A percentile compares a stretch with the other conserved stretches of the same genome.
These are phyloP conservation scores for Centropristis striata DNA, from an alignment of 2,113 vertebrate genomes.

Conservation along the genomic window DNA sequence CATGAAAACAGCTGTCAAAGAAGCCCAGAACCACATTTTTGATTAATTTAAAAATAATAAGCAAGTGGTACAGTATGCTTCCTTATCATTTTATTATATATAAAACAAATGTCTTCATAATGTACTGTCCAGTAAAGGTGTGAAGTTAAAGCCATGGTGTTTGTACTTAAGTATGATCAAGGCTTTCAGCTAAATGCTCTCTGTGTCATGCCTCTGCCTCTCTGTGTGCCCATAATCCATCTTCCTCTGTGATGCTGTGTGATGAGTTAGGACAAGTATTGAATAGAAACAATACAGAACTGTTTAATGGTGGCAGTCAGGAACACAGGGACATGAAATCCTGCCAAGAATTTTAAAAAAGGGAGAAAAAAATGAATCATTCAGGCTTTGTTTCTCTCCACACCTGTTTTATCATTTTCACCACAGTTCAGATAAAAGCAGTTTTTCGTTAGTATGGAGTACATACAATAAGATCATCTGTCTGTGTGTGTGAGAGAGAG, in stretches of 20 bases:
- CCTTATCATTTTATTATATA: too few relatives aligned
- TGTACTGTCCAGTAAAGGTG: neutral
- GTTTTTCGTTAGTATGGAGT: constrained; percentile 13
- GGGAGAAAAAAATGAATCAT: constrained; percentile 21
- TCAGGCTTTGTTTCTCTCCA: neutral
- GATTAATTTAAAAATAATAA: neutral
- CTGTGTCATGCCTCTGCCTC: neutral
- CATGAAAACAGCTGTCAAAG: neutral
- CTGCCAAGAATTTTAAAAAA: neutral
- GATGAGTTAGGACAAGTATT: constrained; percentile 26
- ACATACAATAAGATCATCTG: constrained; percentile 42
- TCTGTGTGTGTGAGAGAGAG: constrained; percentile 33
- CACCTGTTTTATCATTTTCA: constrained; percentile 34
- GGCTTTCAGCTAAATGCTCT: neutral
- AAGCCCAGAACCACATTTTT: neutral
- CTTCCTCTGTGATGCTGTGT: constrained; percentile 10
- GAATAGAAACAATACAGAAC: constrained; percentile 20
- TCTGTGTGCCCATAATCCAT: constrained; percentile 34
- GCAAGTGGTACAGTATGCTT: neutral
- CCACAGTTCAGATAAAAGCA: constrained; percentile 38
- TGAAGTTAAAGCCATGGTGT: neutral
- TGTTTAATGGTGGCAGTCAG: constrained; percentile 10
- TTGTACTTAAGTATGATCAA: neutral
- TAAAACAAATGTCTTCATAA: too few relatives aligned
- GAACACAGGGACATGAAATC: neutral